Evolutionary conservation across 2,888 invertebrate species (phyloP), one percentile per base, ranked within the genome.

Genomic region (Bombyx huttoni): DNA sequence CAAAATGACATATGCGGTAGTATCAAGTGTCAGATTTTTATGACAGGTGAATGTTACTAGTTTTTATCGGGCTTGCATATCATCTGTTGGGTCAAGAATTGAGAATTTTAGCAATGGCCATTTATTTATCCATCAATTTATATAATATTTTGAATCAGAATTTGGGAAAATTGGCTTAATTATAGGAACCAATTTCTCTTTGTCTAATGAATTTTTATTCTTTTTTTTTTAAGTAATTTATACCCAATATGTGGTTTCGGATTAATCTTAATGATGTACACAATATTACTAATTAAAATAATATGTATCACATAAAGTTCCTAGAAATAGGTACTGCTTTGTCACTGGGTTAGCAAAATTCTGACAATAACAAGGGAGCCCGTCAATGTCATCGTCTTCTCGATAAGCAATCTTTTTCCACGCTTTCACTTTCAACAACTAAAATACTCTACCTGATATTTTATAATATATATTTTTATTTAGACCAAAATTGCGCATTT

Each of bases 11-110:
- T 72, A 65, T 76, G 77, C 59, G 59, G 49, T 50, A 53, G 62
- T 70, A 67, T 76, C 65, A 34, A 55, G 63, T 80, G 60, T 71
- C 75, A 65, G 59, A 72, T 73, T 73, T 67, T 56, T 58, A 52
- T 56, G 67, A 73, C 86, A 86, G 81, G 81, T 85, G 84, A 61
- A 65, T 59, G 58, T 58, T 54, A 57, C 49, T 56, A 40, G 57
- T 78, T 78, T 77, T 76, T 73, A 56, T 62, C 58, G 57, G 55
- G 62, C 69, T 68, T 68, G 62, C 63, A 64, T 75, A 77, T 80
- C 83, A 79, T 79, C 74, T 85, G 85, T 74, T 61, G 61, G 64
- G 62, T 62, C 67, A 8, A 40, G 40, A 8, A 8, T 7, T 12
- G 7, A 40, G 40, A 40, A 40, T 5, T 8, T 40, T 40, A 40